Conservation (phyloP, 2,113 vertebrate species). For the Tetraodon nigroviridis region DNA sequence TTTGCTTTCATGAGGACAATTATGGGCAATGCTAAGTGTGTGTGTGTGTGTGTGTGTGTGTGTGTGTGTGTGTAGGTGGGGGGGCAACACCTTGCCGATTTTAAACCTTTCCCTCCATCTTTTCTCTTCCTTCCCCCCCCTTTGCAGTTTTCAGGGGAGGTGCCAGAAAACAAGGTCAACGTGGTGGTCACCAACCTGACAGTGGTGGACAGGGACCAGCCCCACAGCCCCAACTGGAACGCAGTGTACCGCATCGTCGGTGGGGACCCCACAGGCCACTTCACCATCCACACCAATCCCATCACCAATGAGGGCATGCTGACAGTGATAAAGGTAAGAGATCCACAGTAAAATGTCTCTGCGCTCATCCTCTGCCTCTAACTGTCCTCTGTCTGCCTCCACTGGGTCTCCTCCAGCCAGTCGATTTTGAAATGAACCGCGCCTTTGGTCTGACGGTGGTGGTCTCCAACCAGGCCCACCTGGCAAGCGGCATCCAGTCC, state of each 20-base stretch:
- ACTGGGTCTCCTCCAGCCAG: constrained; percentile 72
- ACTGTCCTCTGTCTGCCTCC: not conserved
- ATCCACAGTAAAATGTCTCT: not conserved
- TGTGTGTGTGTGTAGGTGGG: no score
- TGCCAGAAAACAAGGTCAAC: constrained; percentile 89
- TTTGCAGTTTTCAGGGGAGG: constrained; percentile 86
- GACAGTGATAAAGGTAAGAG: constrained; percentile 88
- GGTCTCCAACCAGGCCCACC: constrained; percentile 93
- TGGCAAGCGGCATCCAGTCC: constrained; percentile 93
- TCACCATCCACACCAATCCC: constrained; percentile 89
- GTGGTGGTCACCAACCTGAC: constrained; percentile 92
- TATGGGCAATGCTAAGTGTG: constrained; percentile 43
- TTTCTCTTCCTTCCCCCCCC: not conserved
- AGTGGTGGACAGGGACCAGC: constrained; percentile 91
- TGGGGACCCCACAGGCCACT: constrained; percentile 90
- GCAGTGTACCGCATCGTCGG: constrained; percentile 92
- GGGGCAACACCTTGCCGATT: no score
- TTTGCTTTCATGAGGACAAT: constrained; percentile 51
- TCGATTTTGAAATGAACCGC: constrained; percentile 95
- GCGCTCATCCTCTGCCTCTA: not conserved
- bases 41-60: no score
- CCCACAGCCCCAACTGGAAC: constrained; percentile 94
- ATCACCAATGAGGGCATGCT: constrained; percentile 94
- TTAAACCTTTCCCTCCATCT: not conserved
- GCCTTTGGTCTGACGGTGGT: constrained; percentile 96